Conservation (phyloP, 2,113 vertebrate species). For the Fulica atra region DNA sequence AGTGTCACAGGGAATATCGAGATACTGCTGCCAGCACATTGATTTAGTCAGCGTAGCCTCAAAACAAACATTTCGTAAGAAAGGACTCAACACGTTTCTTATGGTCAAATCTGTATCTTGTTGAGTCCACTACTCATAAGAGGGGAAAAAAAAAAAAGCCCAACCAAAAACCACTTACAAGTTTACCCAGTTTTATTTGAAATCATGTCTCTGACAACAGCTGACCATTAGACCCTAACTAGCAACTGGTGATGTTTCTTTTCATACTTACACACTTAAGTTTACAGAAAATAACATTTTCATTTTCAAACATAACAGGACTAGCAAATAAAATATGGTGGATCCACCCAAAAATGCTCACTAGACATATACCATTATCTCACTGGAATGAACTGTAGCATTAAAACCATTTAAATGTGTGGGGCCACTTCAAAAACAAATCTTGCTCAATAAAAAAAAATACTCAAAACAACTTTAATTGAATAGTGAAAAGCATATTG, state of each 20-base stretch:
- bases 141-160: neutral
- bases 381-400: neutral
- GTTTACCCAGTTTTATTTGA: neutral
- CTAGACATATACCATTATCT: neutral
- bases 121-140: neutral
- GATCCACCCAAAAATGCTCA: neutral
- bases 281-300: neutral
- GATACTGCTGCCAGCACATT: neutral
- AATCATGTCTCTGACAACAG: neutral
- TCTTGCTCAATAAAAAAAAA: conserved; percentile 36
- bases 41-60: neutral
- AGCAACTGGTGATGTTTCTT: neutral
- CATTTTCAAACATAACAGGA: neutral
- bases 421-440: conserved; percentile 43
- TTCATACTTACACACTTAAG: neutral
- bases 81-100: neutral
- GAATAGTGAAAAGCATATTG: conserved; percentile 61
- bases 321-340: neutral
- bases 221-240: neutral
- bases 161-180: too few relatives aligned
- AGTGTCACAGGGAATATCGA: neutral
- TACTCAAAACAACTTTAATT: conserved; percentile 41
- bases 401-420: conserved; percentile 21
- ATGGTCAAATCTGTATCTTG: neutral
- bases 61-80: neutral